Evolutionary conservation across 2,888 invertebrate genomes (phyloP).

Genomic region (Hartigia nigra): DNA sequence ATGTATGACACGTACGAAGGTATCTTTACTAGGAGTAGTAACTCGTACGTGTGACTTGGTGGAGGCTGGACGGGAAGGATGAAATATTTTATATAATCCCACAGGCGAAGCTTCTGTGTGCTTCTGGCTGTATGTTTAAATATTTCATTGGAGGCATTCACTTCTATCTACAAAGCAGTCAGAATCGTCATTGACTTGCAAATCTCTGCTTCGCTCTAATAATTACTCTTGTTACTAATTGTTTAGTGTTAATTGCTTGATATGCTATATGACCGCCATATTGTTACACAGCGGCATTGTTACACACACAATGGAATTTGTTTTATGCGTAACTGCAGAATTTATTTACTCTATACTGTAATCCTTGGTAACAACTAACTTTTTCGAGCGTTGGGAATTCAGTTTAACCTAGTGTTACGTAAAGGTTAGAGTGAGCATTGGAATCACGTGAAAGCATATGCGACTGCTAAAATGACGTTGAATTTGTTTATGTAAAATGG

Average conservation of each 20-base stretch:
- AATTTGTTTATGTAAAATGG: too few species aligned
- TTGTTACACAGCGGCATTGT: background rate
- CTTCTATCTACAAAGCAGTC: background rate
- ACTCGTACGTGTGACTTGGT: background rate
- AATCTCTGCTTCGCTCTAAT: background rate
- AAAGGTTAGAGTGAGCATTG: too few species aligned
- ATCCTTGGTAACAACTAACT: background rate
- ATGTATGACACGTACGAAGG: background rate
- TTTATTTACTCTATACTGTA: background rate
- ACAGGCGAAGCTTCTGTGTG: background rate
- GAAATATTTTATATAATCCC: background rate
- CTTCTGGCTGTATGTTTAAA: background rate
- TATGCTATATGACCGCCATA: background rate
- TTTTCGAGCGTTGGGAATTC: background rate
- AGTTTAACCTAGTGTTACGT: too few species aligned
- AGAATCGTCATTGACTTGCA: background rate
- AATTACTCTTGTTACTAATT: background rate
- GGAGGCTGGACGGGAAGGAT: background rate
- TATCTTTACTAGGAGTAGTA: background rate
- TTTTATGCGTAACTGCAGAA: background rate
- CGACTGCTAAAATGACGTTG: too few species aligned
- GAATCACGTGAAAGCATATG: too few species aligned
- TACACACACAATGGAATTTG: background rate
- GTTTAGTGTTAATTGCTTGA: background rate
- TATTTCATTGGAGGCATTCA: background rate